These are phyloP conservation scores for Poeciliopsis paucimaculata DNA, from an alignment of 2,797 vertebrate genomes.

Conservation along the genomic window DNA sequence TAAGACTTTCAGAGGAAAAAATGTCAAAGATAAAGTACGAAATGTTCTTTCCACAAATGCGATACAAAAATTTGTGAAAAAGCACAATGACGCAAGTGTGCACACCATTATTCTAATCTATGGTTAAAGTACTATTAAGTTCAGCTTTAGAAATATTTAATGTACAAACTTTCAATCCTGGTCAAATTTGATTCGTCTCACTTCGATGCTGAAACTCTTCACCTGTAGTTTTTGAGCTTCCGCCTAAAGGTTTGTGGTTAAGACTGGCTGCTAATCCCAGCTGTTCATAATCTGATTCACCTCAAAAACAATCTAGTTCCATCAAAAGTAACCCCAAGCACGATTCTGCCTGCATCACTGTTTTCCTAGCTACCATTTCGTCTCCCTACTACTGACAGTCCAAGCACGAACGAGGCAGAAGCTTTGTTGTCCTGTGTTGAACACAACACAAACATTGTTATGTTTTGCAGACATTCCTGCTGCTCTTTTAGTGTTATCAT, in stretches of 20 bases:
- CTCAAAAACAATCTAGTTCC: neutral
- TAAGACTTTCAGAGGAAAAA: neutral
- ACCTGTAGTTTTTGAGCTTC: neutral
- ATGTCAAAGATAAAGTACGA: neutral
- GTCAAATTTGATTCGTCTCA: neutral
- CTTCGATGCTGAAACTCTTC: neutral
- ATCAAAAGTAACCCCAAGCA: neutral
- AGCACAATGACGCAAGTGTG: neutral
- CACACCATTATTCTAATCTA: neutral
- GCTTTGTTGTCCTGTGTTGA: neutral
- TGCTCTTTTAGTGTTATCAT: neutral
- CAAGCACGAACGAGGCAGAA: neutral
- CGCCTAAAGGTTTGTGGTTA: neutral
- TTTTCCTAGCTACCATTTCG: neutral
- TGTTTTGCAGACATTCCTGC: neutral
- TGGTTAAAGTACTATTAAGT: neutral
- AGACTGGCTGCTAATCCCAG: neutral
- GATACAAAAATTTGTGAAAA: no score
- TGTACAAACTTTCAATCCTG: neutral
- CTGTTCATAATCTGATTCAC: neutral
- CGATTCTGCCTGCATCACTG: neutral
- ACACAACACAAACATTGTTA: neutral
- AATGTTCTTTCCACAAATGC: no score
- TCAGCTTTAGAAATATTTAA: neutral
- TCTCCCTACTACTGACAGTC: neutral